Conservation (phyloP, 2,113 vertebrate genomes). For the Pseudolaguvia tuberculata region DNA sequence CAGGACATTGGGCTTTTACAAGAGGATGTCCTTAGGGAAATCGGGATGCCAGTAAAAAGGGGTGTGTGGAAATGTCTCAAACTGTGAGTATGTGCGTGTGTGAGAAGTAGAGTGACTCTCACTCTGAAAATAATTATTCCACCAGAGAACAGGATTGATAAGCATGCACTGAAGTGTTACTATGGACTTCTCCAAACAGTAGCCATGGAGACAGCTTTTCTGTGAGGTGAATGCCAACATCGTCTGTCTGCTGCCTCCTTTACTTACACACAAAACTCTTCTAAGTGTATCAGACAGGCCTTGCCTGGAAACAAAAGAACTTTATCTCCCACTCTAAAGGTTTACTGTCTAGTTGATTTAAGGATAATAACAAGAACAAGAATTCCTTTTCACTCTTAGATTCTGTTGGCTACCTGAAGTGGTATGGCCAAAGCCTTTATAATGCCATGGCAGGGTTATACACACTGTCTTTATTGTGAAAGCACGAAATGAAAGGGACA, state of each 20-base stretch:
- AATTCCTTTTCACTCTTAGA: neutral
- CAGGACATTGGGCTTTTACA: neutral
- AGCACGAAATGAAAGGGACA: neutral
- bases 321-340: neutral
- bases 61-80: slow-evolving; percentile 4
- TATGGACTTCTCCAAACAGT: slow-evolving; percentile 30
- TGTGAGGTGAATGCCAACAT: slow-evolving; percentile 45
- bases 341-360: slow-evolving; percentile 7
- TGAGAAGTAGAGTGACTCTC: slow-evolving; percentile 1
- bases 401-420: neutral
- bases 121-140: slow-evolving; percentile 35
- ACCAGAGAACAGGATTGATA: slow-evolving; percentile 36
- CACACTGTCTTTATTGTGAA: neutral
- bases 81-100: neutral
- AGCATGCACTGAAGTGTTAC: slow-evolving; percentile 35
- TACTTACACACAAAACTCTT: slow-evolving; percentile 28
- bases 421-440: neutral
- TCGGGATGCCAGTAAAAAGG: neutral
- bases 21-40: neutral
- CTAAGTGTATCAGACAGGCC: slow-evolving; percentile 25
- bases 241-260: slow-evolving; percentile 1
- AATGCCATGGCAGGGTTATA: neutral
- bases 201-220: slow-evolving; percentile 45
- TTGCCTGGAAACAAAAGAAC: slow-evolving; percentile 21
- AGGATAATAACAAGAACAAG: neutral